Base-by-base conservation (phyloP, 2,888 invertebrate genomes). In the Drosophila falleni region DNA sequence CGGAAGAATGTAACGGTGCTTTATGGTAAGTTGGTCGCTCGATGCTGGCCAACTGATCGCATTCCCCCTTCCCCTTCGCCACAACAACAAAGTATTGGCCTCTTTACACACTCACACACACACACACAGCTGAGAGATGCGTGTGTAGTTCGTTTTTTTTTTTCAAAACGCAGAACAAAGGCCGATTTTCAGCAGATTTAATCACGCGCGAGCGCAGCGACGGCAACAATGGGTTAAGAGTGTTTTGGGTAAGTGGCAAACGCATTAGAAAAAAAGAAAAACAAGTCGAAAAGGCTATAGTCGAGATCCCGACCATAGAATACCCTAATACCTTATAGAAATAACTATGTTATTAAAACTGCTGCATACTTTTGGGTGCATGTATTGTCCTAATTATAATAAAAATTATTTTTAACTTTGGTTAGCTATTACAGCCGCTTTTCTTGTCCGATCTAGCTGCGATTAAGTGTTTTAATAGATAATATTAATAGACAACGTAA, bases 171-270 rank as follows among this genome's bases (percentile, higher is more conserved):
- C 71, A 76, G 65, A 84, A 87, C 87, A 87, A 88, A 88, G 88
- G 88, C 87, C 87, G 87, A 88, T 87, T 88, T 87, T 55, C 80
- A 81, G 81, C 76, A 88, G 87, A 88, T 87, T 87, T 87, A 87
- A 87, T 87, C 87, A 88, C 87, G 88, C 83, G 70, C 80, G 71
- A 72, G 79, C 55, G 65, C 71, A 50, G 55, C 63, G 60, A 51
- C 67, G 76, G 79, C 86, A 87, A 86, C 87, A 81, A 85, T 83
- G 81, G 84, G 81, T 74, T 80, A 87, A 83, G 66, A 66, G 78
- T 67, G 68, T 62, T 29, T 59, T 71, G 69, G 69, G 83, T 85
- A 82, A 78, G 83, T 86, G 78, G 83, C 66, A 79, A 84, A 87
- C 85, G 85, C 85, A 85, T 82, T 82, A 82, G 82, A 84, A 76